These are phyloP conservation scores for Plecotus auritus DNA, from an alignment of 2,113 vertebrate species.

Conservation along the genomic window DNA sequence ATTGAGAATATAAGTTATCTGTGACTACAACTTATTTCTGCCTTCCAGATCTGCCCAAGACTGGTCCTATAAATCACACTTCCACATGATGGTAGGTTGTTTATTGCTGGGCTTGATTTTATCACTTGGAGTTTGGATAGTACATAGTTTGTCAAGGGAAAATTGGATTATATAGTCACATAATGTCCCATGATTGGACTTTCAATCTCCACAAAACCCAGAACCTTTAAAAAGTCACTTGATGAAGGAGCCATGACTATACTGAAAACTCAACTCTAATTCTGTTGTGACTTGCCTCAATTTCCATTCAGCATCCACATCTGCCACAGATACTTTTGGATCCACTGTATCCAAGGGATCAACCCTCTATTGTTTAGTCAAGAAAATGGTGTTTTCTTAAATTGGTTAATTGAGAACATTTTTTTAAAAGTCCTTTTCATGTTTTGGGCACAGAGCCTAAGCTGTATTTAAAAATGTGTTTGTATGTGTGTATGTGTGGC, in stretches of 20 bases:
- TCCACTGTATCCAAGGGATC: background rate
- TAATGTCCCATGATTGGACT: background rate
- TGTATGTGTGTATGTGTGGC: background rate
- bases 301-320: background rate
- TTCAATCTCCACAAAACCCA: background rate
- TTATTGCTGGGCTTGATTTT: background rate
- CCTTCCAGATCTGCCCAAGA: background rate
- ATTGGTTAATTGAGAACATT: background rate
- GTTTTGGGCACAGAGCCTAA: background rate
- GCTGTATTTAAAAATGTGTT: background rate
- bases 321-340: background rate
- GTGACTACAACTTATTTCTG: background rate
- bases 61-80: background rate
- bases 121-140: background rate
- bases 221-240: background rate
- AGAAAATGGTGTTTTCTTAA: background rate
- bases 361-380: background rate
- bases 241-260: background rate
- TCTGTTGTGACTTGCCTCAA: background rate
- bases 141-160: background rate
- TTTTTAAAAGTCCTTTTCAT: background rate
- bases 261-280: background rate
- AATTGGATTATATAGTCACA: background rate
- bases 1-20: background rate
- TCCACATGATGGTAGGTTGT: background rate